Evolutionary conservation across 1,140 invertebrate species (phyloP).

Genomic region (Acarapis woodi): DNA sequence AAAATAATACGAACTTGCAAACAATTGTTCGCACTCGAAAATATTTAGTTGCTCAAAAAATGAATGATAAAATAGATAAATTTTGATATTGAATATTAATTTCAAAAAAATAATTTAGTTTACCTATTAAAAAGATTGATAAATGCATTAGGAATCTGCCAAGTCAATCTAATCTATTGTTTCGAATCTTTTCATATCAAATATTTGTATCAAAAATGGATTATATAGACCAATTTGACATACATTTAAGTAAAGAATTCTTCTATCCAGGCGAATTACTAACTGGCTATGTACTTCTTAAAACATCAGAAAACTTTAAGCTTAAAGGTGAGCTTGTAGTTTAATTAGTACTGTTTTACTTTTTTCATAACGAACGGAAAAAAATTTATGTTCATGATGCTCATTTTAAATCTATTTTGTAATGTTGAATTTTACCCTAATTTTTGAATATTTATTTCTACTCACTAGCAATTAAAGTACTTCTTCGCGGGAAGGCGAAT

Average conservation of each 20-base stretch:
- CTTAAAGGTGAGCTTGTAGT: slow-evolving; percentile 23
- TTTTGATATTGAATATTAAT: too few species aligned
- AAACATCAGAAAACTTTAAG: slow-evolving; percentile 44
- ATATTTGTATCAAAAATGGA: slow-evolving; percentile 27
- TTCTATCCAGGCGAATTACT: slow-evolving; percentile 44
- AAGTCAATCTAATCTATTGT: not conserved
- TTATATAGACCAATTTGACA: slow-evolving; percentile 46
- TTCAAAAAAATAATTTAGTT: too few species aligned
- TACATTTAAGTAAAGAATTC: slow-evolving; percentile 38
- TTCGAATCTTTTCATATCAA: not conserved
- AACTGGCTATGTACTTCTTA: slow-evolving; percentile 33
- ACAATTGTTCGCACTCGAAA: too few species aligned
- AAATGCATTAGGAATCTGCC: too few species aligned
- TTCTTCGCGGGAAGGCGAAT: slow-evolving; percentile 41
- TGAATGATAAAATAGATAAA: too few species aligned
- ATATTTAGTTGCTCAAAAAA: too few species aligned
- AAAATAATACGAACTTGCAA: too few species aligned
- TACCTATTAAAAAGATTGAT: too few species aligned
- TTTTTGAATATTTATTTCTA: slow-evolving; percentile 11
- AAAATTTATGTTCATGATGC: slow-evolving; percentile 1
- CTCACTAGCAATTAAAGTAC: slow-evolving; percentile 34
- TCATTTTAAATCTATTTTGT: not conserved
- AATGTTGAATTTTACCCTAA: not conserved
- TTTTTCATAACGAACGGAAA: not conserved
- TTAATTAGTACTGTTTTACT: not conserved